These are phyloP conservation scores for Peromyscus nudipes DNA, from an alignment of 2,797 vertebrate species.

Conservation along the genomic window DNA sequence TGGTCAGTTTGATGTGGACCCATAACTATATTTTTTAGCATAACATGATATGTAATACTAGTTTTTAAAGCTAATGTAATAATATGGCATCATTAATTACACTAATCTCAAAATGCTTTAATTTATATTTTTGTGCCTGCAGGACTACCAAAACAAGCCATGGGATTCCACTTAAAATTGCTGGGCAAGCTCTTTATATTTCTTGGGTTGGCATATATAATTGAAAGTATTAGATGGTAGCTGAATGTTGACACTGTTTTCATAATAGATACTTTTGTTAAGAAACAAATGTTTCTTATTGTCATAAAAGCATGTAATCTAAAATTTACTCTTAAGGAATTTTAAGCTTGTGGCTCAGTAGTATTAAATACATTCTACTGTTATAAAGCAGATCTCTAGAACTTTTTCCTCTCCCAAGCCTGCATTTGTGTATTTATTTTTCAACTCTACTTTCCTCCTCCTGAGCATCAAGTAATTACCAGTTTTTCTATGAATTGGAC, in stretches of 20 bases:
- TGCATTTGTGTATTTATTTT: neutral
- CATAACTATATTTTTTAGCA: neutral
- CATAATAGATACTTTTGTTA: neutral
- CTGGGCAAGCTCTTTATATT: neutral
- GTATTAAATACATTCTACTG: neutral
- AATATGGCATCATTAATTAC: neutral
- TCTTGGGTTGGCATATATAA: neutral
- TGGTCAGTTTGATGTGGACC: neutral
- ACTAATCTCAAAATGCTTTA: neutral
- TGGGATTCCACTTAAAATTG: neutral
- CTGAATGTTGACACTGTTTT: neutral
- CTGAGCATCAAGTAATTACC: neutral
- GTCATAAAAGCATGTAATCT: neutral
- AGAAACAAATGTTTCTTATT: neutral
- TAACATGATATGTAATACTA: neutral
- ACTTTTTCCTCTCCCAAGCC: neutral
- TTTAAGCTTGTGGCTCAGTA: neutral
- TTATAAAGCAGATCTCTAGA: neutral
- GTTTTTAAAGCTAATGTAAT: constrained; percentile 15
- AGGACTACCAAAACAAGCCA: neutral
- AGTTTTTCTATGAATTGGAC: neutral
- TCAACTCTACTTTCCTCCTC: neutral
- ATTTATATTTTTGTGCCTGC: neutral
- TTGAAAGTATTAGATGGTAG: neutral
- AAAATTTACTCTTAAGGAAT: neutral